Percentiles rank a stretch among this genome's conserved stretches.
phyloP scores from a whole-genome alignment of 2,797 vertebrate species.

The Rhinogobio ventralis region DNA sequence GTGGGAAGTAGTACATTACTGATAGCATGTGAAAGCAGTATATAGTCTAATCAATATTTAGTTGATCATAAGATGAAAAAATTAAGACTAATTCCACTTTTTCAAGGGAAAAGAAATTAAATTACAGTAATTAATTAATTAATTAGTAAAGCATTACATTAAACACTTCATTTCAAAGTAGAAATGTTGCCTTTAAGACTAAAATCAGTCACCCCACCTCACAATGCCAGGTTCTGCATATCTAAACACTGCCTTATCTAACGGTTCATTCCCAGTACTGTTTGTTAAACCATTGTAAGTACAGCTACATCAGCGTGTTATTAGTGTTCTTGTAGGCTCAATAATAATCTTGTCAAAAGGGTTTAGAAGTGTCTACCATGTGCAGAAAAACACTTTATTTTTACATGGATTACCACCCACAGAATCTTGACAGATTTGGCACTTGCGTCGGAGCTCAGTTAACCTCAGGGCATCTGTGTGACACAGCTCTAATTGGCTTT shows the following conservation, averaged over 20 bases:
- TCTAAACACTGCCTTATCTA: neutral
- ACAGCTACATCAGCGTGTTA: neutral
- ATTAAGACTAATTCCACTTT: too few species aligned
- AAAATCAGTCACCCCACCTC: neutral
- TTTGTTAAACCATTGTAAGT: neutral
- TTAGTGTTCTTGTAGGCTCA: neutral
- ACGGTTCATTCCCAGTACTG: neutral
- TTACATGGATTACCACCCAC: constrained; percentile 44
- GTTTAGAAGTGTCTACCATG: neutral
- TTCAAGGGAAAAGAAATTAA: too few species aligned
- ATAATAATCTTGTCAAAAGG: constrained; percentile 32
- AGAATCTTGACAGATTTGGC: constrained; percentile 46
- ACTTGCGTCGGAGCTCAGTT: constrained; percentile 33
- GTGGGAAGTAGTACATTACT: too few species aligned
- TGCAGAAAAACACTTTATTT: constrained; percentile 23
- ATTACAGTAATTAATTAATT: too few species aligned
- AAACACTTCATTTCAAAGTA: neutral
- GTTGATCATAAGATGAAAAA: too few species aligned
- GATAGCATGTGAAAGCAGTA: too few species aligned
- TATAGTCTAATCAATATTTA: too few species aligned
- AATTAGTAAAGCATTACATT: too few species aligned
- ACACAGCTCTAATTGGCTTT: constrained; percentile 50
- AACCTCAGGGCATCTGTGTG: constrained; percentile 42
- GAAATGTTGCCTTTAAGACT: neutral
- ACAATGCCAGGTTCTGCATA: neutral